Evolutionary conservation across 2,888 invertebrate genomes (phyloP), one percentile per base, ranked within the genome.

Genomic region (Drosophila merina): DNA sequence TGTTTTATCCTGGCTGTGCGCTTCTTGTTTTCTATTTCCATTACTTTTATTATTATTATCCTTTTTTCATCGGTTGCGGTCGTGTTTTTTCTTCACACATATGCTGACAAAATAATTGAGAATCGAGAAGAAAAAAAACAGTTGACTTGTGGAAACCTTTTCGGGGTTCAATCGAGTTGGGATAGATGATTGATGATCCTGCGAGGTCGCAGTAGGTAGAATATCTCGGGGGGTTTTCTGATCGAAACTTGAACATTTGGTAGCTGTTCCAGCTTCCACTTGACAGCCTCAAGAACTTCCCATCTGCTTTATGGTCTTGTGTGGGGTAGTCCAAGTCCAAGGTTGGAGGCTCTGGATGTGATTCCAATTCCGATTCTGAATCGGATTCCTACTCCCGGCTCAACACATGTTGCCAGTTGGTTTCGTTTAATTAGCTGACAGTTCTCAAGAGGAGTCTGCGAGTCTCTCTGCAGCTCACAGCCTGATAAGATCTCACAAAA

Each of bases 321-420:
- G 83, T 80, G 82, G 78, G 83, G 82, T 70, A 75, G 59, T 48
- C 57, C 71, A 64, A 56, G 62, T 42, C 54, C 52, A 63, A 55
- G 62, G 71, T 45, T 67, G 52, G 12, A 0, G 36, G n/a, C n/a
- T n/a, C 5, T n/a, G 4, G 25, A 8, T 42, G 28, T 28, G 40
- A 56, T 28, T 28, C 28, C 28, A 4, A 36, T 45, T 50, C 55
- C 38, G 56, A 36, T 54, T 48, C 48, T 33, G 33, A 28, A 28
- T 28, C 28, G 42, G 66, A 71, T 12, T 33, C 44, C 10, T 42
- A n/a, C 25, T 31, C 59, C 38, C 10, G 9, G 25, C 9, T 10
- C 84, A 86, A 80, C 82, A 83, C 80, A 83, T 83, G 82, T 86
- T 83, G 82, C 86, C 82, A 86, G 82, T 83, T 83, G 86, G 84